Base-by-base conservation (phyloP, 2,113 vertebrate species). In the Calypte anna region DNA sequence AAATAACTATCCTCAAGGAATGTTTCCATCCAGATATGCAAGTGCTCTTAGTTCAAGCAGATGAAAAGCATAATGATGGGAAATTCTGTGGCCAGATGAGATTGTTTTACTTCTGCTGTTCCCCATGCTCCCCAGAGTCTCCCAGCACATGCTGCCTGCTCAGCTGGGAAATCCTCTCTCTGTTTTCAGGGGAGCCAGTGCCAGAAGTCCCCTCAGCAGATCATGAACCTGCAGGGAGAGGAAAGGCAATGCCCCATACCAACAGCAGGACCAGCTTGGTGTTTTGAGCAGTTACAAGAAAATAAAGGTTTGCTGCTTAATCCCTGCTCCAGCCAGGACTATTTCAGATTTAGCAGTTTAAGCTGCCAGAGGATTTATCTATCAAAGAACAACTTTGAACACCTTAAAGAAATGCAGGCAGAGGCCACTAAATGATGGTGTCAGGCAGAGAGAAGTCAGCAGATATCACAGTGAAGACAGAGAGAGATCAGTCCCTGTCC, bases 361-460 rank as follows among this genome's bases (percentile, higher is more conserved):
- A 89, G 62, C 33, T 59, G 59, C 54, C 46, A 76, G n/a, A 90
- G 82, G 61, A 81, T 86, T 96, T 96, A 93, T 95, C 59, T 91
- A 67, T 72, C 53, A 78, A 74, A 92, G 54, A 87, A 58, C n/a
- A 67, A 78, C 85, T 94, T 83, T 72, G 57, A 86, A 72, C 68
- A 84, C 79, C 90, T 86, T 89, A 30, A 88, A 88, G 80, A 90
- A 93, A 86, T 38, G 53, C 61, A 80, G 50, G 76, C 85, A 93
- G 40, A 79, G 31, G n/a, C 70, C 55, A 48, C 63, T 73, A 58
- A 91, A 68, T 55, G 58, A 61, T 54, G 46, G 72, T 86, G 75
- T 80, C 70, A 69, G 70, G 62, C 67, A 95, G 74, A 61, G 14
- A 1, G 48, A 93, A 90, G 43, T 78, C 80, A 59, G 61, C 23